Evolutionary conservation across 2,888 invertebrate species (phyloP), one percentile per base, ranked within the genome.

Genomic region (Spisula solida): DNA sequence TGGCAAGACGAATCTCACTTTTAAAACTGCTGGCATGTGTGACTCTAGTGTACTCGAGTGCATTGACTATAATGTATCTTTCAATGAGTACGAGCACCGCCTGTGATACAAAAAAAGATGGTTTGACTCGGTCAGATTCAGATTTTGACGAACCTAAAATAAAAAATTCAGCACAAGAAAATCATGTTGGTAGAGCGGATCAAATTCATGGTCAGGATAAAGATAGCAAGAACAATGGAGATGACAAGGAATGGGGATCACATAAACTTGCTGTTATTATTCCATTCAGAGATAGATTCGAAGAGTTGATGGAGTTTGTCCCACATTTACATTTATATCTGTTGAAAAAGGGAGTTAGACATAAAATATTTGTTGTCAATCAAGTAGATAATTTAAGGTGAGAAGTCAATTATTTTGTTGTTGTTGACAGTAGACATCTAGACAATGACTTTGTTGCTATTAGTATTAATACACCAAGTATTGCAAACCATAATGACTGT

Each of bases 221-320:
- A 16, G 18, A 14, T 75, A 14, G 14, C 48, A 1, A 47, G 12
- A 10, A 10, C 47, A 81, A 83, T 31, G 82, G 83, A 82, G 91
- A 91, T 82, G 86, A 90, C 16, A 79, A 34, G 60, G 90, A 85
- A 6, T 90, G 90, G 91, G 91, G 89, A 20, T 81, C 75, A 29
- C 96, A 96, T 88, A 95, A 93, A 80, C 97, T 99, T 95, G 99
- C 99, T 81, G 97, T 99, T 88, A 97, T 99, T 91, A 98, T 99
- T 85, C 99, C 99, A 84, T 99, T 98, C 97, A 97, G 99, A 94
- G 99, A 99, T 96, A 97, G 99, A 90, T 99, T 99, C 96, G 99
- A 99, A 95, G 99, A 99, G 97, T 97, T 99, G n/a, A 96, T 99
- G 86, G 98, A 98, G 94, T 99, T 99, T 97, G 98, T 98, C 18